Conservation (phyloP, 2,888 invertebrate species). For the Trachelus troglodyta region DNA sequence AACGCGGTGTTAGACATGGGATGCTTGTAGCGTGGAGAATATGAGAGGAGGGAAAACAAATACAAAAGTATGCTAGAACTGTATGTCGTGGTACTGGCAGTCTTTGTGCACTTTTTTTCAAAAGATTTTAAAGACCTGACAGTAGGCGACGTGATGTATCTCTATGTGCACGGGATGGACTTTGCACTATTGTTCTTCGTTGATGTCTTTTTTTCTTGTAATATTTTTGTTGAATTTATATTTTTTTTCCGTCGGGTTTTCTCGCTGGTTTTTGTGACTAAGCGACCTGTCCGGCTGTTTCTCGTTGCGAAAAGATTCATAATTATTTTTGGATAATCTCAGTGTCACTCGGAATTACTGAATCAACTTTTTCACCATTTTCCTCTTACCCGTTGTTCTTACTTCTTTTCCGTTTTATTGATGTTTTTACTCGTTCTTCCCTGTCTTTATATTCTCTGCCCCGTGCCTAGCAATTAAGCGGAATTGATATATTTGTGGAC, state of each 20-base stretch:
- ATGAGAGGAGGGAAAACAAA: not conserved
- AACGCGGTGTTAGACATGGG: not conserved
- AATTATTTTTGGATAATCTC: not conserved
- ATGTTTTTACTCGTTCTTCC: not conserved
- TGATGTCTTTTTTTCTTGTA: not conserved
- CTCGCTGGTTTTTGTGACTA: conserved; percentile 13
- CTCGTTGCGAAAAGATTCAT: not conserved
- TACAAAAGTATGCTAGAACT: not conserved
- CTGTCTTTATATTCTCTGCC: not conserved
- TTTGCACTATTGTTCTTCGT: not conserved
- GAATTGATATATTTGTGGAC: conserved; percentile 26
- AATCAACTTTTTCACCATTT: not conserved
- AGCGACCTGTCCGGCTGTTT: conserved; percentile 21
- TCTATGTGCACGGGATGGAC: not conserved
- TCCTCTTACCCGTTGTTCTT: not conserved
- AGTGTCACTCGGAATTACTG: not conserved
- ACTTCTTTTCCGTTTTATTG: not conserved
- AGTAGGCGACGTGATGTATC: not conserved
- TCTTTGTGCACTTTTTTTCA: not conserved
- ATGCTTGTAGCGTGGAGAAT: not conserved
- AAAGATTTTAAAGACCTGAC: not conserved
- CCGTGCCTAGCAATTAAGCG: conserved; percentile 22
- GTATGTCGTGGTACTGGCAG: not conserved
- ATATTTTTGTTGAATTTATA: not conserved
- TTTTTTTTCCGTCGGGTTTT: not conserved